Conservation (phyloP, 2,797 vertebrate species). For the Percopsis omiscomaycus region DNA sequence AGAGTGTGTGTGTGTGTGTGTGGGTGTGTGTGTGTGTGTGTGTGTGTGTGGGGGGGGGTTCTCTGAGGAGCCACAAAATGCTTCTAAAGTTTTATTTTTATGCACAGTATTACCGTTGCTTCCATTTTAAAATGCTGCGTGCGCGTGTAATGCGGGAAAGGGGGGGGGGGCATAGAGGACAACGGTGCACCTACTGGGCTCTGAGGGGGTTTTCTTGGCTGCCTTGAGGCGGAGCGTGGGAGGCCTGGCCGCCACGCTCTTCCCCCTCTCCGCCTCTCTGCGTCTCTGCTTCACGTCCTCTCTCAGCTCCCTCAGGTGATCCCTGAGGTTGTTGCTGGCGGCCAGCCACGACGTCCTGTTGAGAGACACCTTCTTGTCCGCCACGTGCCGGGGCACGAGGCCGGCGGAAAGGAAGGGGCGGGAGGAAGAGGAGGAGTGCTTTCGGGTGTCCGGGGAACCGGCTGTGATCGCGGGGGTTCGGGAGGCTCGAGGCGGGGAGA, state of each 20-base stretch:
- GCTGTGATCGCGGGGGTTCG: background rate
- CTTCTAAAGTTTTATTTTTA: too few relatives aligned
- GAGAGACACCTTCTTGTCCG: background rate
- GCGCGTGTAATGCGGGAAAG: too few relatives aligned
- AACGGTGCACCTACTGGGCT: conserved; percentile 46
- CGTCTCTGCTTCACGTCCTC: background rate
- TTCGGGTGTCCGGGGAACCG: background rate
- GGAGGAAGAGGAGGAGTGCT: background rate
- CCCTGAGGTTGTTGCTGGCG: too few relatives aligned
- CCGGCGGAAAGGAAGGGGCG: background rate
- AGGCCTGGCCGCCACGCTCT: conserved; percentile 9
- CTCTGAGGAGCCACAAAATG: too few relatives aligned
- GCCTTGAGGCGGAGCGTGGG: conserved; percentile 19
- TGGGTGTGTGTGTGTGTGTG: too few relatives aligned
- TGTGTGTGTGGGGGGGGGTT: too few relatives aligned
- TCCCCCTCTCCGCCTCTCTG: conserved; percentile 32
- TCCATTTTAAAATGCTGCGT: too few relatives aligned
- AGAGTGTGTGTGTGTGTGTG: too few relatives aligned
- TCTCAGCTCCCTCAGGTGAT: background rate
- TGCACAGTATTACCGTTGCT: too few relatives aligned
- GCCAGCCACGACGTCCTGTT: conserved; percentile 7
- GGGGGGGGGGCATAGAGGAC: too few relatives aligned
- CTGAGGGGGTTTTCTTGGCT: conserved; percentile 26
- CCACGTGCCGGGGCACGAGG: background rate
- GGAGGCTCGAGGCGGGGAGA: background rate